These are phyloP conservation scores for Drosophila monieri DNA, from an alignment of 2,888 invertebrate species.

Conservation along the genomic window DNA sequence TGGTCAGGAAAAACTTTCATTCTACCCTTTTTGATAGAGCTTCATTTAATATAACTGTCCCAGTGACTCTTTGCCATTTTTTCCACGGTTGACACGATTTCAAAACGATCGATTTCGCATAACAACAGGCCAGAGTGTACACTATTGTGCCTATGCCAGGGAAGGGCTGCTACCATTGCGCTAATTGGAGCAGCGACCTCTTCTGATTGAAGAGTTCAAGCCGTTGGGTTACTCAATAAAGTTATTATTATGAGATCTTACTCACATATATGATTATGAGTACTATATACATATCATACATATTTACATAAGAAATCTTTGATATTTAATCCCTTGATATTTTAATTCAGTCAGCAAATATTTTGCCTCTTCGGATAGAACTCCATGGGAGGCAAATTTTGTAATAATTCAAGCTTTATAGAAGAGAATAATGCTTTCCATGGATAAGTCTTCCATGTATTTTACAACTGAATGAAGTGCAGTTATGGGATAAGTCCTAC, in stretches of 20 bases:
- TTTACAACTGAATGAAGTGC: too few relatives aligned
- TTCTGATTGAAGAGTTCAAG: conserved; percentile 69
- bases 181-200: conserved; percentile 70
- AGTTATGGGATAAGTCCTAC: too few relatives aligned
- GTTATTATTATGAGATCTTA: background rate
- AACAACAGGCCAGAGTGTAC: conserved; percentile 30
- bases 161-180: conserved; percentile 19
- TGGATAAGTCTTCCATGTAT: too few relatives aligned
- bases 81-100: conserved; percentile 61
- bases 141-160: conserved; percentile 49
- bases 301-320: too few relatives aligned
- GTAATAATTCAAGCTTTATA: background rate
- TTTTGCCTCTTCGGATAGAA: too few relatives aligned
- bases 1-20: conserved; percentile 57
- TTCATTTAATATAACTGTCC: conserved; percentile 46
- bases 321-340: too few relatives aligned
- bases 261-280: background rate
- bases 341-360: too few relatives aligned
- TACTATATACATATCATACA: too few relatives aligned
- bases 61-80: conserved; percentile 45
- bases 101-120: conserved; percentile 59
- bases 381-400: too few relatives aligned
- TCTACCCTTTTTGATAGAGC: conserved; percentile 32
- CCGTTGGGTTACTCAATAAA: conserved; percentile 18
- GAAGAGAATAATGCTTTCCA: background rate